These are phyloP conservation scores for Torymus aiolomorphi DNA, from an alignment of 2,888 invertebrate species.

Conservation along the genomic window DNA sequence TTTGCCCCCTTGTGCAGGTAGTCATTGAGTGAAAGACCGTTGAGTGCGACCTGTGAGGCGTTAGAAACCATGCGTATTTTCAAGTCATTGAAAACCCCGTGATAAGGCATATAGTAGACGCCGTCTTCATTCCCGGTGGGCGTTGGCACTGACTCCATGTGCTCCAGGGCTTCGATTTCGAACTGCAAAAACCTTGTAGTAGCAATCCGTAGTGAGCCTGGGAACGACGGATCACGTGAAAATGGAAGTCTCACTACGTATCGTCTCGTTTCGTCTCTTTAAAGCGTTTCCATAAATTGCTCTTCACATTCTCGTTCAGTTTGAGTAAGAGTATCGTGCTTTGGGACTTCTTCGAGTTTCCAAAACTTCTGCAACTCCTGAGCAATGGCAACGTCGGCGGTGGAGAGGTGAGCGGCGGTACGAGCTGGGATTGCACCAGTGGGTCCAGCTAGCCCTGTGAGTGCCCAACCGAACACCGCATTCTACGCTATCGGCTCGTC, in stretches of 20 bases:
- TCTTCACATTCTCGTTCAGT: not conserved
- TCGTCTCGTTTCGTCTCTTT: not conserved
- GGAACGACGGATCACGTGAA: not conserved
- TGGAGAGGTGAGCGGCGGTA: no score
- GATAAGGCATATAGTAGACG: no score
- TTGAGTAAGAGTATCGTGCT: no score
- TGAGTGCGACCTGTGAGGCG: no score
- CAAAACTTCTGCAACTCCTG: not conserved
- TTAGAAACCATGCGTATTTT: no score
- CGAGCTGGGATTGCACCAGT: not conserved
- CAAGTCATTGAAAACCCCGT: no score
- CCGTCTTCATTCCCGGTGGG: no score
- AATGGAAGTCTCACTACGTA: conserved; percentile 3
- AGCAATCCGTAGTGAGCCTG: not conserved
- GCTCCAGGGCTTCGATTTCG: no score
- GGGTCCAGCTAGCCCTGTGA: conserved; percentile 12
- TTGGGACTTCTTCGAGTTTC: conserved; percentile 4
- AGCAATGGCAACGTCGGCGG: not conserved
- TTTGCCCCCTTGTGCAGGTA: no score
- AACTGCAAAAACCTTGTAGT: not conserved
- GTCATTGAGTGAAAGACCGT: no score
- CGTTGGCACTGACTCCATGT: no score
- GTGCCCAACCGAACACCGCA: conserved; percentile 35
- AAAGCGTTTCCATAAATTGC: not conserved
- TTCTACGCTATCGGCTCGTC: conserved; percentile 24